Evolutionary conservation across 1,140 invertebrate species (phyloP).

Genomic region (Lucilia sericata): DNA sequence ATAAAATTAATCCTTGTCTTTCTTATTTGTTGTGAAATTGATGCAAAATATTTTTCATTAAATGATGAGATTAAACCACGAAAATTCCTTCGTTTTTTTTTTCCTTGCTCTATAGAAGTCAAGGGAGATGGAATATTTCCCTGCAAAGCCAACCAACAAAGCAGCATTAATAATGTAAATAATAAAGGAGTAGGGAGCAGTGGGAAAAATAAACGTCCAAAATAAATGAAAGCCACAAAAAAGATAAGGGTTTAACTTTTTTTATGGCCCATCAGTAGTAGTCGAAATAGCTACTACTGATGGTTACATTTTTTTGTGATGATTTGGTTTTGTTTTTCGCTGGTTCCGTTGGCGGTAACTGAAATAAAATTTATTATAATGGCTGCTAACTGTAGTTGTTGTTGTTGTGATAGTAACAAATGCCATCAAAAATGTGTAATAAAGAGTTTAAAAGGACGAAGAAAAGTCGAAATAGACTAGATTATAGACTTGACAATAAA

Average conservation of each 20-base stretch:
- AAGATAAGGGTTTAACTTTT: constrained; percentile 23
- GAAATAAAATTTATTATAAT: constrained; percentile 18
- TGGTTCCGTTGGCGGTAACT: background rate
- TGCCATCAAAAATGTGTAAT: constrained; percentile 7
- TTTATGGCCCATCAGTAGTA: background rate
- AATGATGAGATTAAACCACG: constrained; percentile 57
- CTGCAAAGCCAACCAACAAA: background rate
- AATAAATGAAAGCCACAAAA: constrained; percentile 15
- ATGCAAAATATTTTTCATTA: constrained; percentile 58
- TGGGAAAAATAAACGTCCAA: background rate
- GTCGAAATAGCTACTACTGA: background rate
- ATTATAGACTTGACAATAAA: too few species aligned
- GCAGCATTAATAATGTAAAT: background rate
- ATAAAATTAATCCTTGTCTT: constrained; percentile 8
- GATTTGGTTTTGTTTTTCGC: background rate
- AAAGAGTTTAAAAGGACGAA: background rate
- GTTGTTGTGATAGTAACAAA: constrained; percentile 22
- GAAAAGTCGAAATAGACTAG: too few species aligned
- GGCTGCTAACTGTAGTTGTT: background rate
- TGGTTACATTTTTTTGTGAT: background rate
- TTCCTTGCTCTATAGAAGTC: background rate
- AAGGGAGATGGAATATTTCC: background rate
- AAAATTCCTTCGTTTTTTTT: constrained; percentile 45
- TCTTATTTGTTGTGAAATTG: background rate
- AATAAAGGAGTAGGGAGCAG: background rate